Conservation (phyloP, 2,888 invertebrate genomes). For the Spisula subtruncata region DNA sequence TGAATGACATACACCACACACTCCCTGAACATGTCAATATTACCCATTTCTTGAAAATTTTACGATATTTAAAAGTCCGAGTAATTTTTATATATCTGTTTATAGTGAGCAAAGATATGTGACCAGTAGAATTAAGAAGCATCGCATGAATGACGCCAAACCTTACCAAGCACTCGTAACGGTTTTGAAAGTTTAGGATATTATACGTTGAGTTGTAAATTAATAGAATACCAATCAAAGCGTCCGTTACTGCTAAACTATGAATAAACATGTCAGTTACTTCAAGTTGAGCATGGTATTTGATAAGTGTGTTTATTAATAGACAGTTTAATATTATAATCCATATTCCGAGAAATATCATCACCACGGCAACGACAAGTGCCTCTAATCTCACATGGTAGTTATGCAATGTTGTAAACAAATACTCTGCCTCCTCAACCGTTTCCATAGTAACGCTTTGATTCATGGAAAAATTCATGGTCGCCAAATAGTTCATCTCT, state of each 20-base stretch:
- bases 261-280: slow-evolving; percentile 73
- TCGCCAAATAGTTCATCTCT: neutral
- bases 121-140: slow-evolving; percentile 71
- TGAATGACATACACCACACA: slow-evolving; percentile 71
- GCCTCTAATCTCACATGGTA: slow-evolving; percentile 68
- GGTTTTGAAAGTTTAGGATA: slow-evolving; percentile 77
- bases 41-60: slow-evolving; percentile 66
- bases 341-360: slow-evolving; percentile 67
- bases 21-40: slow-evolving; percentile 59
- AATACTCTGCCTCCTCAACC: slow-evolving; percentile 35
- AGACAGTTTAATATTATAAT: slow-evolving; percentile 72
- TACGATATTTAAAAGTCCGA: slow-evolving; percentile 69
- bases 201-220: slow-evolving; percentile 77
- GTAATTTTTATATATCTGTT: slow-evolving; percentile 77
- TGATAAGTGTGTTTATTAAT: slow-evolving; percentile 69
- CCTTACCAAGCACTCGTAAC: slow-evolving; percentile 72
- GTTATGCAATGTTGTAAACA: slow-evolving; percentile 70
- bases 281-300: slow-evolving; percentile 60
- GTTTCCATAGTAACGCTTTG: slow-evolving; percentile 29
- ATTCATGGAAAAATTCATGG: neutral
- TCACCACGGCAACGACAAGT: slow-evolving; percentile 62
- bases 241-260: slow-evolving; percentile 76
- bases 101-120: slow-evolving; percentile 71
- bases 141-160: slow-evolving; percentile 71
- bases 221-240: slow-evolving; percentile 74